Conservation (phyloP, 2,797 vertebrate species). For the Apodemus agrarius region DNA sequence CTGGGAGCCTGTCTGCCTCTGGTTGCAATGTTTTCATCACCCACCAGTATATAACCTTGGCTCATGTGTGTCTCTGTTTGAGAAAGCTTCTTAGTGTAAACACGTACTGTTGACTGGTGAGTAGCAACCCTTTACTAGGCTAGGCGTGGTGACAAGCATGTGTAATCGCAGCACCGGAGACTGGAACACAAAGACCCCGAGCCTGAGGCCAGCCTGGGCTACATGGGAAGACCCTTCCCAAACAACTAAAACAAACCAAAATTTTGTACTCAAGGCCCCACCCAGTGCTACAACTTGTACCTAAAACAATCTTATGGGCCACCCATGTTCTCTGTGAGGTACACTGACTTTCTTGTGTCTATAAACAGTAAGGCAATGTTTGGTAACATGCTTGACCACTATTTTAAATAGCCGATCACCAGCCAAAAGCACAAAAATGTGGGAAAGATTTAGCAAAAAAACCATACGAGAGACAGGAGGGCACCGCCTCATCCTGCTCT, state of each 20-base stretch:
- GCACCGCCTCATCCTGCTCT: not conserved
- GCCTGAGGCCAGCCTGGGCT: not conserved
- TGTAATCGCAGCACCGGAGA: not conserved
- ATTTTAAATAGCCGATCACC: conserved; percentile 7
- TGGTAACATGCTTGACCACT: not conserved
- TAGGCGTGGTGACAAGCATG: not conserved
- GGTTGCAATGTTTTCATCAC: not conserved
- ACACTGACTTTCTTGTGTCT: not conserved
- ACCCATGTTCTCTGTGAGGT: not conserved
- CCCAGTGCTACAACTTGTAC: not conserved
- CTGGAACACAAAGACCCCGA: not conserved
- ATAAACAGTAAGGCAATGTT: not conserved
- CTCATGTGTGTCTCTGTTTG: conserved; percentile 2
- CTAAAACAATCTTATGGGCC: not conserved
- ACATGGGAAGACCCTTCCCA: not conserved
- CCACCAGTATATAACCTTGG: not conserved
- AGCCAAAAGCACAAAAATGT: not conserved
- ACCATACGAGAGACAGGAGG: not conserved
- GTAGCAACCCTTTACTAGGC: not conserved
- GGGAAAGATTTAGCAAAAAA: not conserved
- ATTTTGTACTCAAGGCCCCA: not conserved
- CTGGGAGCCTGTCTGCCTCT: not conserved
- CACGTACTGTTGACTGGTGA: not conserved
- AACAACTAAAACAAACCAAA: not conserved
- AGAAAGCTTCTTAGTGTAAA: not conserved